A percentile compares a stretch with the other conserved stretches of the same genome.
Conservation (phyloP, 2,113 vertebrate species). For the Actenoides hombroni region DNA sequence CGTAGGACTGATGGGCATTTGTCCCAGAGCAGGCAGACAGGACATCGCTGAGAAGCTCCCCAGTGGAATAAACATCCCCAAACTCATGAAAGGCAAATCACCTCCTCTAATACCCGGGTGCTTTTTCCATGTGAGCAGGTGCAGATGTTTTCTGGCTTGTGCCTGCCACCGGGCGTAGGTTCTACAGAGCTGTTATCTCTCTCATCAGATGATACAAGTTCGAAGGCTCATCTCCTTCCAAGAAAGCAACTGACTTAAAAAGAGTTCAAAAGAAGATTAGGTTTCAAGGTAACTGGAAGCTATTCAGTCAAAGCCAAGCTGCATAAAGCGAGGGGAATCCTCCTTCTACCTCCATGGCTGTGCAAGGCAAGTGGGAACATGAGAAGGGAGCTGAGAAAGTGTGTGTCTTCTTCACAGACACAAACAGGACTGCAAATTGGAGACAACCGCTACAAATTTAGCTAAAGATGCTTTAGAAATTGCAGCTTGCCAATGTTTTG, state of each 20-base stretch:
- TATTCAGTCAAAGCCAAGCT: conserved; percentile 79
- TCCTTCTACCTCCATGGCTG: conserved; percentile 64
- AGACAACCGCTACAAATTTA: conserved; percentile 67
- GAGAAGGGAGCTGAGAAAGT: conserved; percentile 54
- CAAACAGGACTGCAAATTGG: conserved; percentile 66
- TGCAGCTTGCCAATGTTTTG: conserved; percentile 59
- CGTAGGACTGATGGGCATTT: accelerated
- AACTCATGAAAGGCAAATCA: conserved; percentile 42
- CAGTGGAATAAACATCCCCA: neutral
- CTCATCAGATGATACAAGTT: conserved; percentile 65
- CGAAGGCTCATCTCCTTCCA: conserved; percentile 71
- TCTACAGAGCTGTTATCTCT: conserved; percentile 68
- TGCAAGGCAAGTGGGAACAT: conserved; percentile 56
- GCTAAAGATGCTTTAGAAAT: conserved; percentile 60
- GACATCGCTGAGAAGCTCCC: neutral
- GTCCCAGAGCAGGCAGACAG: neutral
- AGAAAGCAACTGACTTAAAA: conserved; percentile 78
- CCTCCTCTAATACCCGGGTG: neutral
- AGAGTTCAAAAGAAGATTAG: conserved; percentile 81
- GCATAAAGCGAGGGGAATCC: conserved; percentile 66
- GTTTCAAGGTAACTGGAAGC: conserved; percentile 81
- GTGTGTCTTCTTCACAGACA: conserved; percentile 51
- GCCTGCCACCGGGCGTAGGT: conserved; percentile 46
- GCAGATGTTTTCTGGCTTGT: conserved; percentile 51
- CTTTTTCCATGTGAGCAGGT: conserved; percentile 60